Base-by-base conservation (phyloP, 2,113 vertebrate species). In the Cacatua alba region DNA sequence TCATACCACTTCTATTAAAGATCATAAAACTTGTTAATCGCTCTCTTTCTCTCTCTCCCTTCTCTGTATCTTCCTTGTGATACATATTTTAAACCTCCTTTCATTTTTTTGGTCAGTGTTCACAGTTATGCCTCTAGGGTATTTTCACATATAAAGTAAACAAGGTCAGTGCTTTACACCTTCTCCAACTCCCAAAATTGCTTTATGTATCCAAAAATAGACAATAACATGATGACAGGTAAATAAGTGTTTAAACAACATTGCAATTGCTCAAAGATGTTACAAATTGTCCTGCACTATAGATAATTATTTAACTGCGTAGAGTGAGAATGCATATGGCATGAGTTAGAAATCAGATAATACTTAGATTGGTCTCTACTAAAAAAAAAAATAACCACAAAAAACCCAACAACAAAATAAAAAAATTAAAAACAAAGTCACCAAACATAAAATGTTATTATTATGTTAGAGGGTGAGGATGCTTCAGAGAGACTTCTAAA, bases 351-450 rank as follows among this genome's bases (percentile, higher is more conserved):
- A 72, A 72, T 4, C 5, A 52, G 6, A 1, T 26, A 28, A 39
- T 16, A 15, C n/a, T 75, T 64, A 64, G 9, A 37, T 3, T 41
- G 51, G 16, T 24, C 7, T 25, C 9, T 70, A 28, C 14, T 69
- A 13, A 20, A 83, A 79, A 67, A 67, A 81, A 26, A 35, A 44
- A 29, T 41, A 33, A 35, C 2, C 4, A 53, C 6, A 37, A 68
- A 57, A 26, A 2, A 1, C 4, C 28, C 3, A 3, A 2, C 11
- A 46, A 55, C 25, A 26, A 28, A 26, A 26, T 12, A 28, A 52
- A 52, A 52, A 52, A 52, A 52, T 29, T 52, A 8, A 20, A n/a
- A 57, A 21, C 39, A 39, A 39, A 39, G 39, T 59, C 33, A 59
- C 33, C 33, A 59, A 59, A 59, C 55, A n/a, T 59, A 59, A 59